phyloP scores from a whole-genome alignment of 2,113 vertebrate genomes.

The Elaphurus davidianus region DNA sequence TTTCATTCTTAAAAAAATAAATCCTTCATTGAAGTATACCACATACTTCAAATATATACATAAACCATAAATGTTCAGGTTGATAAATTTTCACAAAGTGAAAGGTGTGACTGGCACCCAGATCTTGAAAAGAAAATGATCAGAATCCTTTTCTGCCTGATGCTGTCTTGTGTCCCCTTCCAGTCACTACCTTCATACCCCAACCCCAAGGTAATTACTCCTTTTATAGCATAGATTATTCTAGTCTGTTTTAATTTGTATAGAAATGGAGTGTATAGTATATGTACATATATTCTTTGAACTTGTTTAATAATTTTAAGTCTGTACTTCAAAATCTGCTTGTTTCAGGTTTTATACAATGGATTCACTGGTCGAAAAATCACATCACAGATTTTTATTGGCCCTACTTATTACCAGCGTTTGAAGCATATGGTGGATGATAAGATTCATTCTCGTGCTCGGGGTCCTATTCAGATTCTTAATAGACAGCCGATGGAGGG shows the following conservation, averaged over 20 bases:
- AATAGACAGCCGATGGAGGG: slow-evolving; percentile 99
- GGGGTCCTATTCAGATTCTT: slow-evolving; percentile 98
- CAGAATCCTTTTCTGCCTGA: neutral
- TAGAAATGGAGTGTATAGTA: neutral
- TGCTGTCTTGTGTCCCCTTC: neutral
- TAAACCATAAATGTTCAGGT: neutral
- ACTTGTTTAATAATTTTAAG: neutral
- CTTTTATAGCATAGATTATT: neutral
- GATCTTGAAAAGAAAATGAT: neutral
- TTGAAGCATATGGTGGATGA: slow-evolving; percentile 99
- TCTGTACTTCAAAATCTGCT: slow-evolving; percentile 23
- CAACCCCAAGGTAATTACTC: neutral
- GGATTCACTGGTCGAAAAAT: slow-evolving; percentile 98
- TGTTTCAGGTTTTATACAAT: slow-evolving; percentile 93
- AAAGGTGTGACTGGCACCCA: neutral
- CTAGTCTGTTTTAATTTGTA: neutral
- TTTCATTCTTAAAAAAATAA: slow-evolving; percentile 1
- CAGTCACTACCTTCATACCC: neutral
- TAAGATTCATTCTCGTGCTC: slow-evolving; percentile 97
- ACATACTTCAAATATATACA: neutral
- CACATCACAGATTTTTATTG: slow-evolving; percentile 98
- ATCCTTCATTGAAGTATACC: neutral
- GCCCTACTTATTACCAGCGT: slow-evolving; percentile 97
- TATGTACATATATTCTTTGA: neutral
- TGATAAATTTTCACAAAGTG: neutral